phyloP scores from a whole-genome alignment of 2,797 vertebrate species.

The Bradypodion ventrale region DNA sequence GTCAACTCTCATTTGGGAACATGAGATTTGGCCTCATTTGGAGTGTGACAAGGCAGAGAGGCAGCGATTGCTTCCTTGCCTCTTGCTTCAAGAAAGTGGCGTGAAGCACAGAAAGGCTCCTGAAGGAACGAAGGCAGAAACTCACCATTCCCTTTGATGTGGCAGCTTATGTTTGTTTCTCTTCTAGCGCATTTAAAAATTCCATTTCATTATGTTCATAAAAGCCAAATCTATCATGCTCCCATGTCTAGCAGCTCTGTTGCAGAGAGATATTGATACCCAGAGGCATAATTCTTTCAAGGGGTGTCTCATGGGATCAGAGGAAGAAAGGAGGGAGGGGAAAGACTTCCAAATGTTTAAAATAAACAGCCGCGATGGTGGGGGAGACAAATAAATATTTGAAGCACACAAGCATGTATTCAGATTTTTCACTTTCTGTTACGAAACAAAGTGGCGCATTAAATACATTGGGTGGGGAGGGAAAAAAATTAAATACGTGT shows the following conservation, averaged over 20 bases:
- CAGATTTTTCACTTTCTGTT: slow-evolving; percentile 62
- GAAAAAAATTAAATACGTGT: not conserved
- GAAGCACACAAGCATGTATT: slow-evolving; percentile 48
- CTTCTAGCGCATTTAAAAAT: slow-evolving; percentile 70
- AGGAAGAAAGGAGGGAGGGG: not conserved
- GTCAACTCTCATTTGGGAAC: slow-evolving; percentile 37
- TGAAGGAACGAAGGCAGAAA: slow-evolving; percentile 43
- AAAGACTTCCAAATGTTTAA: slow-evolving; percentile 57
- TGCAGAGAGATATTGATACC: slow-evolving; percentile 71
- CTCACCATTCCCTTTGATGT: slow-evolving; percentile 61
- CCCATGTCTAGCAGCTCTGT: slow-evolving; percentile 67
- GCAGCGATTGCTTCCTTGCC: slow-evolving; percentile 31
- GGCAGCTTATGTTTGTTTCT: slow-evolving; percentile 50
- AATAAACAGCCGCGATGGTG: slow-evolving; percentile 44
- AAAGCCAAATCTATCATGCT: slow-evolving; percentile 62
- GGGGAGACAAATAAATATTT: slow-evolving; percentile 72
- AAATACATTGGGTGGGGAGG: slow-evolving; percentile 18
- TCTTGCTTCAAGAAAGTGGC: slow-evolving; percentile 17
- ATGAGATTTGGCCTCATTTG: slow-evolving; percentile 50
- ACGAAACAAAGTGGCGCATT: slow-evolving; percentile 52
- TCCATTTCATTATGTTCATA: slow-evolving; percentile 68
- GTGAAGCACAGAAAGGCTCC: not conserved
- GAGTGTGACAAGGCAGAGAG: slow-evolving; percentile 25
- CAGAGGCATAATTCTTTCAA: slow-evolving; percentile 70
- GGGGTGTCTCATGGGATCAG: slow-evolving; percentile 64